A percentile compares a stretch with the other conserved stretches of the same genome.
These are phyloP conservation scores for Perognathus longimembris DNA, from an alignment of 2,113 vertebrate species.

Conservation along the genomic window DNA sequence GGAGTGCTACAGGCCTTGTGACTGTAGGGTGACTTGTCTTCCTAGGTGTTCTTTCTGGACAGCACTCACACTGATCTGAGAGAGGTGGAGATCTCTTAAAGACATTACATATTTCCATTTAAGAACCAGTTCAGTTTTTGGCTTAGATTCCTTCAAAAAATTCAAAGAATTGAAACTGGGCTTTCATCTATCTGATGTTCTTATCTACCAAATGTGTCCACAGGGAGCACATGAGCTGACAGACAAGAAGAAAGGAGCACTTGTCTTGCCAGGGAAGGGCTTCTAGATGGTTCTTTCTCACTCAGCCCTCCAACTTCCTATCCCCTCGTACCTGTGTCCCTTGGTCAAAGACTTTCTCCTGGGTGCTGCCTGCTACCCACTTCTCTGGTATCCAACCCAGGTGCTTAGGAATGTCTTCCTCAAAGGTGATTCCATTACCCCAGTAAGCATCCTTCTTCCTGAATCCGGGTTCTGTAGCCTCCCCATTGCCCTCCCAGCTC, in stretches of 20 bases:
- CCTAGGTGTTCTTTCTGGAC: background rate
- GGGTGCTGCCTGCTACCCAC: too few relatives aligned
- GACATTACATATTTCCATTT: background rate
- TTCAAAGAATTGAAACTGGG: background rate
- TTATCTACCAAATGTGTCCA: background rate
- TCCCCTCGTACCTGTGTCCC: background rate
- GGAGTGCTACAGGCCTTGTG: too few relatives aligned
- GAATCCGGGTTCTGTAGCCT: background rate
- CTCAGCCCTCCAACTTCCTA: background rate
- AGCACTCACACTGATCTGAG: background rate
- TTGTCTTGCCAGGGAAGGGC: background rate
- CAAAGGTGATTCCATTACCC: background rate
- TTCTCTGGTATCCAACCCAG: background rate
- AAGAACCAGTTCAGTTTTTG: conserved; percentile 5
- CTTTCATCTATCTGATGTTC: background rate
- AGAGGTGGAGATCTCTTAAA: background rate
- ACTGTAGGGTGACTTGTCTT: background rate
- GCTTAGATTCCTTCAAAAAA: background rate
- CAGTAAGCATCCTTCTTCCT: background rate
- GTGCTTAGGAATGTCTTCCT: background rate
- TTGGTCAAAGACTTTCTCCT: background rate
- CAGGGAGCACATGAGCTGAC: background rate
- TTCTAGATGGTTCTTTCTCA: background rate
- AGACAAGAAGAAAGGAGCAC: background rate
- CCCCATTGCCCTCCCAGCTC: background rate